Percentiles rank a stretch among this genome's conserved stretches.
These are phyloP conservation scores for Misgurnus anguillicaudatus DNA, from an alignment of 2,113 vertebrate species.

Conservation along the genomic window DNA sequence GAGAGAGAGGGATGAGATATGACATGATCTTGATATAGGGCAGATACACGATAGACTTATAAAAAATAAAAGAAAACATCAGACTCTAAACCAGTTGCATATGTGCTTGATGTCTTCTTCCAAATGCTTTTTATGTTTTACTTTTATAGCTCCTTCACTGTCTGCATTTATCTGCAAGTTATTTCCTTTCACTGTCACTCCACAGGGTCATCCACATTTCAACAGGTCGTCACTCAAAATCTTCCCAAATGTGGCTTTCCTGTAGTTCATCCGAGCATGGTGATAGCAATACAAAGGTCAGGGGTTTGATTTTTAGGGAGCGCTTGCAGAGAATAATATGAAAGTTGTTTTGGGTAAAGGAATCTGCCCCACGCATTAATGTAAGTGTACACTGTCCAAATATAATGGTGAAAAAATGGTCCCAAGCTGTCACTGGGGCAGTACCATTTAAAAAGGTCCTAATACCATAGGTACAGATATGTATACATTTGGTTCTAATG, in stretches of 20 bases:
- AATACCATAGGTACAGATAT: no score
- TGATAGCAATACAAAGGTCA: no score
- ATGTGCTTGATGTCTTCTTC: conserved; percentile 47
- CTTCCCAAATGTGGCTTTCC: not conserved
- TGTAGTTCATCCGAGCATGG: no score
- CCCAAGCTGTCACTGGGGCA: no score
- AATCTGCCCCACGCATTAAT: no score
- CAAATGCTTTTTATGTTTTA: conserved; percentile 47
- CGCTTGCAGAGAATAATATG: no score
- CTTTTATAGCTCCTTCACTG: conserved; percentile 49
- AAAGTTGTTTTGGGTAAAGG: no score
- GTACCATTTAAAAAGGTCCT: no score
- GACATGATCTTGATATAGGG: conserved; percentile 17
- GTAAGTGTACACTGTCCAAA: no score
- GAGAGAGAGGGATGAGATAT: conserved; percentile 63
- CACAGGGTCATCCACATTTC: conserved; percentile 9
- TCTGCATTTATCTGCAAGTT: conserved; percentile 22
- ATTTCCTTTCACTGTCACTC: conserved; percentile 27
- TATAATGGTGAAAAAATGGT: no score
- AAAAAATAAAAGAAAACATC: conserved; percentile 45
- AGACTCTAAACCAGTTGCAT: conserved; percentile 49
- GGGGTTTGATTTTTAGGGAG: no score
- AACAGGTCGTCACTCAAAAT: conserved; percentile 12
- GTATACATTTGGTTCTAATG: no score
- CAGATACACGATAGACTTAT: conserved; percentile 33